Percentiles rank a stretch among this genome's conserved stretches.
phyloP scores from a whole-genome alignment of 2,888 invertebrate genomes.

The Sepioteuthis lessoniana region DNA sequence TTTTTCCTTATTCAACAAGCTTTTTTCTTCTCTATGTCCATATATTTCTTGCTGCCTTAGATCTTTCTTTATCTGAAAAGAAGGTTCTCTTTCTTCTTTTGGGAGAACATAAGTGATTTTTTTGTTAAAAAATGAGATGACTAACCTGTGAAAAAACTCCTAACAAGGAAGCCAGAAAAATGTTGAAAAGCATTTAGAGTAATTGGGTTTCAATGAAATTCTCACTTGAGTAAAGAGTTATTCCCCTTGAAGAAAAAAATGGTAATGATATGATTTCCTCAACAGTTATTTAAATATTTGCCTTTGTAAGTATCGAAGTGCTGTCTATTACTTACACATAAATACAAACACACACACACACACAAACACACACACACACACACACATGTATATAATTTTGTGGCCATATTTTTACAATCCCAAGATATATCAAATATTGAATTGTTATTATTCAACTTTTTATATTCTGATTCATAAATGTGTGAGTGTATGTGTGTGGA shows the following conservation, averaged over 20 bases:
- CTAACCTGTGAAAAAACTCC: background rate
- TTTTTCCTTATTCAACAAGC: too few species aligned
- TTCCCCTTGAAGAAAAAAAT: background rate
- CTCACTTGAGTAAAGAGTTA: slow-evolving; percentile 20
- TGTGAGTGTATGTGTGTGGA: too few species aligned
- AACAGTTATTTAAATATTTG: slow-evolving; percentile 10
- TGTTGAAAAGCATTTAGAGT: slow-evolving; percentile 21
- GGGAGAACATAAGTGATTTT: background rate
- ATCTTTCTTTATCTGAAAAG: too few species aligned
- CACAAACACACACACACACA: background rate
- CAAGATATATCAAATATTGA: too few species aligned
- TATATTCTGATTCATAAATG: too few species aligned
- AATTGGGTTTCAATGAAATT: slow-evolving; percentile 7
- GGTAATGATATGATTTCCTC: background rate
- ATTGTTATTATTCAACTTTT: too few species aligned
- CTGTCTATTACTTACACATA: background rate
- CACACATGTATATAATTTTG: background rate
- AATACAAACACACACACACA: background rate
- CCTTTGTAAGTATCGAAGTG: background rate
- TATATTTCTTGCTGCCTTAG: too few species aligned
- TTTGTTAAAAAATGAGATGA: slow-evolving; percentile 7
- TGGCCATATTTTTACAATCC: too few species aligned
- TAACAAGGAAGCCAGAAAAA: background rate
- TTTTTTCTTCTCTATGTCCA: too few species aligned
- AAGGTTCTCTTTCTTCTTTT: too few species aligned